Evolutionary conservation across 2,113 vertebrate genomes (phyloP), one percentile per base, ranked within the genome.

Genomic region (Gadus macrocephalus): DNA sequence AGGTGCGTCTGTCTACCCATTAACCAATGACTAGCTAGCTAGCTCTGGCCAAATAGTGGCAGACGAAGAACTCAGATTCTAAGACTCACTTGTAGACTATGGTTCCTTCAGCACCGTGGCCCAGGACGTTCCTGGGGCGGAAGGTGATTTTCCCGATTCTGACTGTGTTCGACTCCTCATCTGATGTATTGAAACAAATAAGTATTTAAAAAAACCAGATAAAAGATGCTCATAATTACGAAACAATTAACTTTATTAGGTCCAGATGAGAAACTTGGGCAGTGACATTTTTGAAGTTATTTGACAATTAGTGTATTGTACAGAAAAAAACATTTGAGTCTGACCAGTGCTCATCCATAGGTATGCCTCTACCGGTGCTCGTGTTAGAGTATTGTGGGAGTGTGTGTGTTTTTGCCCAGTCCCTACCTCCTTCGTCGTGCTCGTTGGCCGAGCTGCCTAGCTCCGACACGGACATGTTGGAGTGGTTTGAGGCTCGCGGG

Each of bases 41-140:
- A 49, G 6, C 42, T 49, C 42, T 49, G 42, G 42, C 11, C 42
- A 49, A 49, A 49, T 49, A 49, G 11, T 22, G 9, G 1, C 16
- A 15, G 27, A 38, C 15, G 70, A 5, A 19, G 27, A 61, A 3
- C 4, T 56, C 1, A 14, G 68, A 15, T 49, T 66, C 4, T 20
- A 4, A 35, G n/a, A 60, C 92, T 87, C 89, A 96, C 97, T 92
- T 95, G 91, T 98, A 99, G 16, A 99, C 97, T 17, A 99, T 98
- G 8, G 97, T 99, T 58, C 97, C 97, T 85, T 99, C 97, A 5
- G 97, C 97, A 14, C 97, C 97, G 0, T 98, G 97, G 61, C 97
- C 97, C 72, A 99, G 15, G 0, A 99, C 95, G 1, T 94, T 93
- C 78, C 91, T 95, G 2, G 97, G 95, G 73, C 91, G 91, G 87